Evolutionary conservation across 2,113 vertebrate species (phyloP).

Genomic region (Etia nguti): DNA sequence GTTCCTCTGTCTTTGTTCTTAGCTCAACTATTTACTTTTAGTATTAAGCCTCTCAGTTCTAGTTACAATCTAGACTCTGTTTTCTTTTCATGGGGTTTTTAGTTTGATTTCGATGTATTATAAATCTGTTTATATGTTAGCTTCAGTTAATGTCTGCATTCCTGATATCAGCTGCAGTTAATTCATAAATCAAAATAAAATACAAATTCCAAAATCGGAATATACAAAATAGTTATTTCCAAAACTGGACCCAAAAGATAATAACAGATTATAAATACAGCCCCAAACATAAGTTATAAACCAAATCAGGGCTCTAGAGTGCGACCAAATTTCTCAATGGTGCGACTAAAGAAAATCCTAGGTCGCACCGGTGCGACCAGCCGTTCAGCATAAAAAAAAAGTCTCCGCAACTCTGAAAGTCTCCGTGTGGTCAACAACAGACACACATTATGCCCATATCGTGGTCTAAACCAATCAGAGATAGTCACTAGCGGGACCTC

Average conservation of each 20-base stretch:
- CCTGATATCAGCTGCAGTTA: neutral
- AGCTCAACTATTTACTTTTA: neutral
- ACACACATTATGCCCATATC: too few relatives aligned
- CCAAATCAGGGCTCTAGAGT: too few relatives aligned
- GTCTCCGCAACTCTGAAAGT: too few relatives aligned
- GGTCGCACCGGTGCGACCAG: too few relatives aligned
- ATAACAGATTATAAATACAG: neutral
- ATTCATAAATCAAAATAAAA: neutral
- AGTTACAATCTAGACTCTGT: neutral
- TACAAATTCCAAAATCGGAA: neutral
- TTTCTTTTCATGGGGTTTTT: fast-evolving
- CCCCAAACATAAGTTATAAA: fast-evolving
- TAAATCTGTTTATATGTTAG: neutral
- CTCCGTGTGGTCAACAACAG: too few relatives aligned
- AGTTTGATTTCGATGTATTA: neutral
- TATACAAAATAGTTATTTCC: neutral
- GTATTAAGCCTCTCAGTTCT: neutral
- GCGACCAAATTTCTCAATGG: too few relatives aligned
- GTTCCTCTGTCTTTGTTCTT: neutral
- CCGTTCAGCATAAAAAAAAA: too few relatives aligned
- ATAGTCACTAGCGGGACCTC: too few relatives aligned
- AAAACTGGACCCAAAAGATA: neutral
- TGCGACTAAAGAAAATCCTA: too few relatives aligned
- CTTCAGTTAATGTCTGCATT: neutral
- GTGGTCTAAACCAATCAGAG: too few relatives aligned